phyloP scores from a whole-genome alignment of 2,888 invertebrate species.

The Agrenia bidenticulata region DNA sequence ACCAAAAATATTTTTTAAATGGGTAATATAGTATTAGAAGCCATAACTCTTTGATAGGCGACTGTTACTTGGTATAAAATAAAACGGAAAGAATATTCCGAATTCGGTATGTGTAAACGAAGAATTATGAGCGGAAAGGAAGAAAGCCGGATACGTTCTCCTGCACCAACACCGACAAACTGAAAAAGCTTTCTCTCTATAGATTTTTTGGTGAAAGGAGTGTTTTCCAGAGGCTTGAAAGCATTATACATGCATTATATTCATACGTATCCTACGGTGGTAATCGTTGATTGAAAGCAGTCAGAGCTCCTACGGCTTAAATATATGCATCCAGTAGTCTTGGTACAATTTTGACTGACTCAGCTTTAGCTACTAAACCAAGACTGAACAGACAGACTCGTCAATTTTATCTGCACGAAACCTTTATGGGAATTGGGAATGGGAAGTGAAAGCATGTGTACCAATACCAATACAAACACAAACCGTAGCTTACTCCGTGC shows the following conservation, averaged over 20 bases:
- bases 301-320: neutral
- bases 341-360: too few relatives aligned
- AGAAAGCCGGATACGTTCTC: neutral
- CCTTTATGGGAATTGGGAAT: too few relatives aligned
- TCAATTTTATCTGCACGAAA: too few relatives aligned
- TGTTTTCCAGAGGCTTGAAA: slow-evolving; percentile 5
- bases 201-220: slow-evolving; percentile 1
- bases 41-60: too few relatives aligned
- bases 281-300: slow-evolving; percentile 14
- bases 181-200: slow-evolving; percentile 1
- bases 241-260: neutral
- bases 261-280: neutral
- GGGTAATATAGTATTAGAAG: neutral
- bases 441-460: too few relatives aligned
- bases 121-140: slow-evolving; percentile 3
- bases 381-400: too few relatives aligned
- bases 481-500: neutral
- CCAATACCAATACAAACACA: neutral
- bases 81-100: neutral
- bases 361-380: too few relatives aligned
- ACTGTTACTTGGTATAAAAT: too few relatives aligned
- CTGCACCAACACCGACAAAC: slow-evolving; percentile 4
- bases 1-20: too few relatives aligned
- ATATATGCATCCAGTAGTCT: neutral
- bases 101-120: neutral